phyloP scores from a whole-genome alignment of 2,888 invertebrate species.

The Meteorus colon region DNA sequence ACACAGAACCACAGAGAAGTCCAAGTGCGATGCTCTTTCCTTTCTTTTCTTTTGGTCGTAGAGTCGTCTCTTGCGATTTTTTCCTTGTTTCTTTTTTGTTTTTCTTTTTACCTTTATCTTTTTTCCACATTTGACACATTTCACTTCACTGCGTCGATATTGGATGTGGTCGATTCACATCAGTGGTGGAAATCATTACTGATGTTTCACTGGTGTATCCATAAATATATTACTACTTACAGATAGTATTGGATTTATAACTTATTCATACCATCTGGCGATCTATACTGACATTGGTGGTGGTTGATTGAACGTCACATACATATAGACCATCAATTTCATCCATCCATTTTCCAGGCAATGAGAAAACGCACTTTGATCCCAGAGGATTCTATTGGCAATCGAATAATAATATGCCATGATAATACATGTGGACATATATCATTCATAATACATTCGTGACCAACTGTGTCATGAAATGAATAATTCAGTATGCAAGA shows the following conservation, averaged over 20 bases:
- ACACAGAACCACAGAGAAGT: slow-evolving; percentile 43
- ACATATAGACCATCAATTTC: slow-evolving; percentile 13
- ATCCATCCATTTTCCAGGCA: neutral
- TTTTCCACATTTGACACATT: slow-evolving; percentile 17
- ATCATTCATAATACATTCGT: neutral
- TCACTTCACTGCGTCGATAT: neutral
- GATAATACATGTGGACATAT: slow-evolving; percentile 39
- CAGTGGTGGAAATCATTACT: neutral
- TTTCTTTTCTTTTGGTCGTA: slow-evolving; percentile 23
- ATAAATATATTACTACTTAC: neutral
- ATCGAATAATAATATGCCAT: neutral
- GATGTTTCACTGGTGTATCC: neutral
- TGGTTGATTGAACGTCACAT: slow-evolving; percentile 7
- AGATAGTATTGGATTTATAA: neutral
- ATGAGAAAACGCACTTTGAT: slow-evolving; percentile 15
- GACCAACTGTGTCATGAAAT: neutral
- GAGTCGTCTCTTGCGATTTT: slow-evolving; percentile 35
- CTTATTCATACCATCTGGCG: neutral
- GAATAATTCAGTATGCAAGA: neutral
- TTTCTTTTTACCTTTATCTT: slow-evolving; percentile 5
- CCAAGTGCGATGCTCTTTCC: slow-evolving; percentile 44
- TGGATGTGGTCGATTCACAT: slow-evolving; percentile 8
- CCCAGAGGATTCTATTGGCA: neutral
- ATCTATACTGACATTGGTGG: neutral
- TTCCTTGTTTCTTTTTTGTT: slow-evolving; percentile 34